Conservation (phyloP, 2,797 vertebrate genomes). For the Muraenolepis orangiensis region DNA sequence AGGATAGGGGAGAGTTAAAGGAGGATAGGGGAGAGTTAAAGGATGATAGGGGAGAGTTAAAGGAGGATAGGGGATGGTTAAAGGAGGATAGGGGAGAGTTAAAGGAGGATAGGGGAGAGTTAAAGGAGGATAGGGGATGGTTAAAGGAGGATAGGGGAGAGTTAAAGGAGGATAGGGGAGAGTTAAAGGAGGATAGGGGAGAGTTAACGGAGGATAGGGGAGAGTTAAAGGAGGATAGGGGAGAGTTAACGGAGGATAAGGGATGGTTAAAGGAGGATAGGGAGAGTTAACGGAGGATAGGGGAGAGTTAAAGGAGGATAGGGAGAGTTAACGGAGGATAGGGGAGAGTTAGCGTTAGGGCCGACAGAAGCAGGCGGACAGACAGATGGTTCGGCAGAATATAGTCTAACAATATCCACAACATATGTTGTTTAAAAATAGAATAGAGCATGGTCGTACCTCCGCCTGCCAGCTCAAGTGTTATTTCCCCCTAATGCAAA, state of each 20-base stretch:
- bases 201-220: neutral
- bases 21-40: no score
- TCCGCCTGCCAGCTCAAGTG: conserved; percentile 23
- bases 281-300: neutral
- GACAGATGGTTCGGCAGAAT: neutral
- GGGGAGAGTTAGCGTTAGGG: neutral
- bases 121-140: neutral
- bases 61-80: no score
- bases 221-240: neutral
- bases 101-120: no score
- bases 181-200: neutral
- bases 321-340: neutral
- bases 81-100: neutral
- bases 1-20: neutral
- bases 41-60: neutral
- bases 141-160: no score
- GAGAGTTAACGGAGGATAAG: neutral
- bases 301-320: neutral
- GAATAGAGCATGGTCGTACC: conserved; percentile 35
- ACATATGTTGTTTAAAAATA: conserved; percentile 62
- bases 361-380: neutral
- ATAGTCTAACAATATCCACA: conserved; percentile 47
- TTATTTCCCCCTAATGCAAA: conserved; percentile 16
- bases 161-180: no score
- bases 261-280: no score